Evolutionary conservation across 1,140 invertebrate species (phyloP), one percentile per base, ranked within the genome.

Genomic region (Zophobas atratus): DNA sequence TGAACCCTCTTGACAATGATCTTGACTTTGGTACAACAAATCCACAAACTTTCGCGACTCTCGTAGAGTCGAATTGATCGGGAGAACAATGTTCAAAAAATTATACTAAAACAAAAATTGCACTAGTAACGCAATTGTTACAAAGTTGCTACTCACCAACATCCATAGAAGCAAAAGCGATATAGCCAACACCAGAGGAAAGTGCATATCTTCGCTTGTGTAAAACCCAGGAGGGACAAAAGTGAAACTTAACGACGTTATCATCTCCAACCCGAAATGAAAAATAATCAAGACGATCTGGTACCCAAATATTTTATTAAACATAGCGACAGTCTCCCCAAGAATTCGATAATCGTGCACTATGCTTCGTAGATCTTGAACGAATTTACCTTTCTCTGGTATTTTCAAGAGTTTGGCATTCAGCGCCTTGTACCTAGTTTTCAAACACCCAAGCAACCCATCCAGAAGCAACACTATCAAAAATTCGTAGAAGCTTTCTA

Each of bases 271-370:
- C 0, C 20, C 20, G 20, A 20, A 20, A 20, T 20, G 20, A 20
- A 20, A 20, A 20, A 20, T 20, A 20, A 55, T 55, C 20, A 55
- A 34, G 1, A 55, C 53, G 35, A 55, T 32, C 32, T 5, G 20
- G 32, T 55, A 55, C 33, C 53, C 53, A 55, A 55, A 55, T 33
- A 55, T 5, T 32, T 55, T 34, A 6, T 55, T 55, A 55, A 55
- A 55, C 33, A 55, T 55, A 34, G 33, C 32, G 4, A 55, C 32
- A 33, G 8, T 55, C 35, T 55, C 8, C 1, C 53, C 32, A 20
- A 55, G 32, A 5, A 55, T 33, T 32, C 53, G 53, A 34, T 55
- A 55, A n/a, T 34, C 35, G 6, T 55, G 53, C 53, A 55, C 35
- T 20, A 55, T 32, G 1, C 6, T 32, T 6, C 6, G 6, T 2